Percentiles rank a stretch among this genome's conserved stretches.
These are phyloP conservation scores for Pollenia angustigena DNA, from an alignment of 2,888 invertebrate species.

Conservation along the genomic window DNA sequence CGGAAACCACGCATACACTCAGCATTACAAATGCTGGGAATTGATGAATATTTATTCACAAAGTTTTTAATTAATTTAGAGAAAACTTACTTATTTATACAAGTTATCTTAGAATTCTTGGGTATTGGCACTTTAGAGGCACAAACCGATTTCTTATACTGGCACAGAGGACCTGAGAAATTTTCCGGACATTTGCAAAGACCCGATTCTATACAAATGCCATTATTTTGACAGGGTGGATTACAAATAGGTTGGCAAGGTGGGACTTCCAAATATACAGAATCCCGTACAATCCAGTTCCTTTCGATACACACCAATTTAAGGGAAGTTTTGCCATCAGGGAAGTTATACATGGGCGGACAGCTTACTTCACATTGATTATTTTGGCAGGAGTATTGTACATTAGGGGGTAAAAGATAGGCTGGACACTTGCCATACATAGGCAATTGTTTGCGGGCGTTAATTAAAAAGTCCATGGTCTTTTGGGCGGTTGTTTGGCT, in stretches of 20 bases:
- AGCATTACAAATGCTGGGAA: slow-evolving; percentile 87
- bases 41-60: too few species aligned
- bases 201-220: slow-evolving; percentile 91
- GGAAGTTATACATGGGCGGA: slow-evolving; percentile 78
- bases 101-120: slow-evolving; percentile 87
- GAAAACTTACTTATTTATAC: slow-evolving; percentile 87
- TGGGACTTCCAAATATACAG: slow-evolving; percentile 84
- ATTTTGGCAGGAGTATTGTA: slow-evolving; percentile 76
- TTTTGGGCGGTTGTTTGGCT: slow-evolving; percentile 54
- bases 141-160: slow-evolving; percentile 90
- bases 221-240: slow-evolving; percentile 91
- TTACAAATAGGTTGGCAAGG: slow-evolving; percentile 90
- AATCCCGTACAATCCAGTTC: slow-evolving; percentile 81
- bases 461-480: slow-evolving; percentile 77
- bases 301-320: slow-evolving; percentile 80
- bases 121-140: slow-evolving; percentile 88
- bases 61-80: too few species aligned
- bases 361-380: slow-evolving; percentile 80
- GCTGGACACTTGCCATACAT: slow-evolving; percentile 77
- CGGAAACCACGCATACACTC: slow-evolving; percentile 88
- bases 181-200: slow-evolving; percentile 90
- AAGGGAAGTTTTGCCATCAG: slow-evolving; percentile 76
- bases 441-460: slow-evolving; percentile 75
- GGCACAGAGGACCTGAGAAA: slow-evolving; percentile 90
- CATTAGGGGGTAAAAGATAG: slow-evolving; percentile 78